Conservation (phyloP, 2,888 invertebrate genomes). For the Axea sp. region DNA sequence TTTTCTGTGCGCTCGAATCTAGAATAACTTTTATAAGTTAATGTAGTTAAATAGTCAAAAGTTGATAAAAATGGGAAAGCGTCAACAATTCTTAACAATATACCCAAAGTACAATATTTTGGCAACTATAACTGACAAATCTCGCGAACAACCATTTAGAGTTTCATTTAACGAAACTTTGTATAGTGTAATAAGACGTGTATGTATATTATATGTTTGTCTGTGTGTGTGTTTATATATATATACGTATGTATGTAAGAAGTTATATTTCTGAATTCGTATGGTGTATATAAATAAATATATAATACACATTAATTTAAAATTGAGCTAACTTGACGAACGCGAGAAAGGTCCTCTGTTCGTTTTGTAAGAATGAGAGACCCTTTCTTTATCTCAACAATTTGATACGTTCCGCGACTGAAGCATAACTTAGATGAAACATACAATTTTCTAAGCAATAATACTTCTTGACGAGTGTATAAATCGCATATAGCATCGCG, state of each 20-base stretch:
- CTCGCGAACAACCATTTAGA: slow-evolving; percentile 76
- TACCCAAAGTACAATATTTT: slow-evolving; percentile 70
- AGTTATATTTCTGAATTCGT: neutral
- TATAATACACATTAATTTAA: slow-evolving; percentile 62
- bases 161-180: slow-evolving; percentile 71
- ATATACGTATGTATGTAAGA: slow-evolving; percentile 1
- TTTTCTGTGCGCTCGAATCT: slow-evolving; percentile 48
- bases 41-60: slow-evolving; percentile 73
- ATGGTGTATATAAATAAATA: slow-evolving; percentile 52
- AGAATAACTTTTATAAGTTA: slow-evolving; percentile 68
- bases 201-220: slow-evolving; percentile 6
- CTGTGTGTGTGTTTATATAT: slow-evolving; percentile 1
- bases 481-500: slow-evolving; percentile 50
- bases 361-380: slow-evolving; percentile 39
- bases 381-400: slow-evolving; percentile 46
- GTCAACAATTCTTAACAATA: slow-evolving; percentile 76
- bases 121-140: slow-evolving; percentile 75
- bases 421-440: slow-evolving; percentile 54
- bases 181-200: slow-evolving; percentile 23
- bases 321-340: slow-evolving; percentile 61
- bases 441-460: slow-evolving; percentile 60
- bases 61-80: slow-evolving; percentile 75
- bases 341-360: slow-evolving; percentile 28
- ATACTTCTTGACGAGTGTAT: slow-evolving; percentile 50
- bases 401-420: slow-evolving; percentile 50